Base-by-base conservation (phyloP, 2,797 vertebrate genomes). In the Artibeus jamaicensis region DNA sequence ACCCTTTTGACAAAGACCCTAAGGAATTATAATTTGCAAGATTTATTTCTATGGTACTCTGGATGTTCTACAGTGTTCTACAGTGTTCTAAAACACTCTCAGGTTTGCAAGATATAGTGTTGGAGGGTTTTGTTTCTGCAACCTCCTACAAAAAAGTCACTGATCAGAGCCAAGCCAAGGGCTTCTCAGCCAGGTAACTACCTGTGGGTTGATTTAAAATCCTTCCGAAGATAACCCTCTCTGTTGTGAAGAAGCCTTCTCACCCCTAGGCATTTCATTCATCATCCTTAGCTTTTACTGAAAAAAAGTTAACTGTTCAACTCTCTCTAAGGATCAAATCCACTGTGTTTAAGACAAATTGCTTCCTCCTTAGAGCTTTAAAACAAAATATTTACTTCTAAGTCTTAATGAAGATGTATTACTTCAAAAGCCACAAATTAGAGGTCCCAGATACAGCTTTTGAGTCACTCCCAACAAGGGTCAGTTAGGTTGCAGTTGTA, bases 371-470 rank as follows among this genome's bases (percentile, higher is more conserved):
- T 68, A 34, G n/a, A 89, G 92, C 83, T 91, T 96, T 67, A 68
- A 95, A 97, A 92, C 93, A 53, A 89, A 65, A 92, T 95, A 92
- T 93, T 95, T 95, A 94, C 95, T 92, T 90, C 95, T 95, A 89
- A 96, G 68, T 93, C 68, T 92, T 95, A 95, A 97, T 97, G 97
- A 97, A 97, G 94, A 97, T 88, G 37, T 74, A 97, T 94, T 34
- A 78, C 93, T 90, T 96, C 91, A 93, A 96, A 96, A 74, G 46
- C 87, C 55, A 82, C 68, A 68, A 55, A 81, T 89, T 9, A 90
- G 81, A 96, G 76, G 76, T 86, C 77, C 84, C 34, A 89, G 93
- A 68, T 37, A 89, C 0, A 81, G 53, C 70, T 93, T 93, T 32
- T 65, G 59, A 93, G 26, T 85, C 90, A 93, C 91, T 89, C 68